Percentiles rank a stretch among this genome's conserved stretches.
Evolutionary conservation across 1,140 invertebrate genomes (phyloP).

Genomic region (Aporrectodea caliginosa): DNA sequence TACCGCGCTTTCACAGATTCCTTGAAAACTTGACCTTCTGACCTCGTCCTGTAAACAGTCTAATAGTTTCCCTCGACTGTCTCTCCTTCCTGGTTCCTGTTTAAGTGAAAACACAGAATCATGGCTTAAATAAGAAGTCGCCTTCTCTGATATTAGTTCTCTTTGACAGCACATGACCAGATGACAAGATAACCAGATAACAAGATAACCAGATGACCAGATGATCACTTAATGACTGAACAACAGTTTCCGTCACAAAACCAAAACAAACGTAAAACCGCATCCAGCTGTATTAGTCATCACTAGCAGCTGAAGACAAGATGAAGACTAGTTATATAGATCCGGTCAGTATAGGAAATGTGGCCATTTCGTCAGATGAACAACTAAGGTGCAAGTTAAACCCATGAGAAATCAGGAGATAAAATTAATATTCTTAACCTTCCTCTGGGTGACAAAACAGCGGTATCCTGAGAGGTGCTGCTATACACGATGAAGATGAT

Average conservation of each 20-base stretch:
- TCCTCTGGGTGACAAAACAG: too few species aligned
- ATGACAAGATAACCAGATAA: background rate
- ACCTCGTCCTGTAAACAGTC: constrained; percentile 18
- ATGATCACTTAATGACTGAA: background rate
- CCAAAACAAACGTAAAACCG: background rate
- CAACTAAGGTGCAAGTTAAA: too few species aligned
- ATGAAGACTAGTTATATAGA: too few species aligned
- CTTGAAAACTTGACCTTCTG: constrained; percentile 30
- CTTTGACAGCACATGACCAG: background rate
- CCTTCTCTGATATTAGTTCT: background rate
- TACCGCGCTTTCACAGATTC: constrained; percentile 29
- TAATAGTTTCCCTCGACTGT: constrained; percentile 23
- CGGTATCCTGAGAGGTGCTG: too few species aligned
- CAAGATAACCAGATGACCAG: background rate
- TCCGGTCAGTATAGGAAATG: too few species aligned
- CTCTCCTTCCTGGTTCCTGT: constrained; percentile 28
- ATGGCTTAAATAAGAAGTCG: background rate
- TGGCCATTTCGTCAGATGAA: too few species aligned
- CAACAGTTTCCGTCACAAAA: background rate
- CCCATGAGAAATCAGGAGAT: too few species aligned
- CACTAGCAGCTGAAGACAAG: too few species aligned
- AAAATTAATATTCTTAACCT: too few species aligned
- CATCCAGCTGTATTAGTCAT: background rate
- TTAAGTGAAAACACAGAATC: background rate
- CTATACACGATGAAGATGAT: too few species aligned